phyloP scores from a whole-genome alignment of 2,113 vertebrate species.

The human (Homo sapiens) region DNA sequence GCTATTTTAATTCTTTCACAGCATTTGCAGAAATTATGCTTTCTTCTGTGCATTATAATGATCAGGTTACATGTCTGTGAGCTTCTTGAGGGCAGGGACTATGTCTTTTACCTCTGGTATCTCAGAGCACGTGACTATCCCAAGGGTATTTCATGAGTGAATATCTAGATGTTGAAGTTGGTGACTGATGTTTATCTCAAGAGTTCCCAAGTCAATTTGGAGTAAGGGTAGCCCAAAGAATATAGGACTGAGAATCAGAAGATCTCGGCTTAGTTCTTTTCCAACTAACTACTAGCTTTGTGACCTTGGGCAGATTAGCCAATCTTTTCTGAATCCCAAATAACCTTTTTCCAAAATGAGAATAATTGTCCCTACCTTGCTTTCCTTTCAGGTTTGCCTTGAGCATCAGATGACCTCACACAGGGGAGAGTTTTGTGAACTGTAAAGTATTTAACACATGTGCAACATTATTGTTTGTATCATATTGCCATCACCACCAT shows the following conservation, averaged over 20 bases:
- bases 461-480: not conserved
- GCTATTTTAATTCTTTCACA: not conserved
- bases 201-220: not conserved
- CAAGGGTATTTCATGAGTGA: not conserved
- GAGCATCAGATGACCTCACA: not conserved
- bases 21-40: not conserved
- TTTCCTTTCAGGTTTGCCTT: not conserved
- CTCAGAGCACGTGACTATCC: not conserved
- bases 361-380: not conserved
- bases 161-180: not conserved
- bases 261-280: not conserved
- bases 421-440: not conserved
- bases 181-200: not conserved
- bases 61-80: not conserved
- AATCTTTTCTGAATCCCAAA: not conserved
- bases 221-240: not conserved
- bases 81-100: not conserved
- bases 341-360: slow-evolving; percentile 7
- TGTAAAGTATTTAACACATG: not conserved
- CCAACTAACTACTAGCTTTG: not conserved
- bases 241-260: not conserved
- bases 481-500: not conserved
- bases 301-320: not conserved
- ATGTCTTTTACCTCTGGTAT: not conserved
- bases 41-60: not conserved